phyloP scores from a whole-genome alignment of 2,797 vertebrate species.

The Myotis daubentonii region DNA sequence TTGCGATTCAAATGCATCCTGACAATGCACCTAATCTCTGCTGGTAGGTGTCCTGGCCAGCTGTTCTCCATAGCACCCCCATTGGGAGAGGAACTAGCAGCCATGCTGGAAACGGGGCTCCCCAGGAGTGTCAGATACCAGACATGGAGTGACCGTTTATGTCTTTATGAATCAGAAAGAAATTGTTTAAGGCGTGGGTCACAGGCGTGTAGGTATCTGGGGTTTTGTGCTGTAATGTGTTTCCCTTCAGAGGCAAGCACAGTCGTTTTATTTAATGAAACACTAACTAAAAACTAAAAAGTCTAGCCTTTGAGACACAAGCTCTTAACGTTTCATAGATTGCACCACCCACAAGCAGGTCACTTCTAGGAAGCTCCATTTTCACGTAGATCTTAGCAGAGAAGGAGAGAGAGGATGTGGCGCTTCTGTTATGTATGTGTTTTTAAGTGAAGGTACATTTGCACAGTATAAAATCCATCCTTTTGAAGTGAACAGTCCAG shows the following conservation, averaged over 20 bases:
- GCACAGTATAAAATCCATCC: not conserved
- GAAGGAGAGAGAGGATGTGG: not conserved
- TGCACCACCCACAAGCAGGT: not conserved
- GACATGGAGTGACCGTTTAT: constrained; percentile 12
- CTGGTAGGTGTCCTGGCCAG: constrained; percentile 51
- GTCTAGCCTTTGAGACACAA: constrained; percentile 2
- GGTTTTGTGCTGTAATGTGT: not conserved
- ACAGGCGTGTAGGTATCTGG: not conserved
- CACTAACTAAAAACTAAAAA: constrained; percentile 8
- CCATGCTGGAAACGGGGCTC: constrained; percentile 18
- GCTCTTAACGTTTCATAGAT: not conserved
- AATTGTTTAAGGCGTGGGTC: constrained; percentile 23
- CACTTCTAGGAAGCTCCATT: constrained; percentile 1
- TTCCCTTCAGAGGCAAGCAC: not conserved
- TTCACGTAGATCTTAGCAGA: constrained; percentile 1
- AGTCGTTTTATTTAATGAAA: constrained; percentile 41
- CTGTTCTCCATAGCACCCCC: constrained; percentile 60
- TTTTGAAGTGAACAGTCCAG: not conserved
- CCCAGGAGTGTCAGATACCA: not conserved
- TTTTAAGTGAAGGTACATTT: constrained; percentile 12
- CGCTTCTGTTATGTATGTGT: not conserved
- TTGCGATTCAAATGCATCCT: constrained; percentile 36
- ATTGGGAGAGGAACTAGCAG: constrained; percentile 66
- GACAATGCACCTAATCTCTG: constrained; percentile 60
- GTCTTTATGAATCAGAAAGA: constrained; percentile 27